phyloP scores from a whole-genome alignment of 2,888 invertebrate species.

The Coenonympha arcania region DNA sequence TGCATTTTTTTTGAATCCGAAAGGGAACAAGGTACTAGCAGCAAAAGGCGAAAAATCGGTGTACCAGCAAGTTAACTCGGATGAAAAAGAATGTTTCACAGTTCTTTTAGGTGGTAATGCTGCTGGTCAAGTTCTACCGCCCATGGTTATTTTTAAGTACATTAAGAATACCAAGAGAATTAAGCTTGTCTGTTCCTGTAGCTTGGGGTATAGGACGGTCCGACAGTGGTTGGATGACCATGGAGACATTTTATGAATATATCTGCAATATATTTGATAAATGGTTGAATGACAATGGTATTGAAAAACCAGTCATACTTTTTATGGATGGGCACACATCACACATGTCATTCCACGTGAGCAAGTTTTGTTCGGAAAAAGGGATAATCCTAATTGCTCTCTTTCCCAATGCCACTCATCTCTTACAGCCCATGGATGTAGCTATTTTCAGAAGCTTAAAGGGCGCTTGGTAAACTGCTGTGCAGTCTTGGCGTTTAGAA shows the following conservation, averaged over 20 bases:
- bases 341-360: constrained; percentile 19
- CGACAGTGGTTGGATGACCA: constrained; percentile 45
- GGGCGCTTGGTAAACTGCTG: neutral
- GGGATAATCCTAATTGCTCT: constrained; percentile 2
- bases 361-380: constrained; percentile 10
- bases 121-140: neutral
- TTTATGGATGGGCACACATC: constrained; percentile 29
- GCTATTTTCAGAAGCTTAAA: constrained; percentile 4
- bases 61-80: too few relatives aligned
- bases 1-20: too few relatives aligned
- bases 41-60: too few relatives aligned
- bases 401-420: constrained; percentile 4
- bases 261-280: constrained; percentile 25
- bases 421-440: constrained; percentile 4
- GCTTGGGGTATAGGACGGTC: constrained; percentile 40
- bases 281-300: constrained; percentile 4
- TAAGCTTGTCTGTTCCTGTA: neutral
- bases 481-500: constrained; percentile 11
- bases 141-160: neutral
- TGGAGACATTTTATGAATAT: constrained; percentile 46
- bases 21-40: too few relatives aligned
- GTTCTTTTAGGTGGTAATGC: neutral
- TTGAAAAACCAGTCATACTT: constrained; percentile 22
- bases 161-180: neutral
- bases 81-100: neutral